phyloP scores from a whole-genome alignment of 2,113 vertebrate genomes.

The Corydoras maculifer region DNA sequence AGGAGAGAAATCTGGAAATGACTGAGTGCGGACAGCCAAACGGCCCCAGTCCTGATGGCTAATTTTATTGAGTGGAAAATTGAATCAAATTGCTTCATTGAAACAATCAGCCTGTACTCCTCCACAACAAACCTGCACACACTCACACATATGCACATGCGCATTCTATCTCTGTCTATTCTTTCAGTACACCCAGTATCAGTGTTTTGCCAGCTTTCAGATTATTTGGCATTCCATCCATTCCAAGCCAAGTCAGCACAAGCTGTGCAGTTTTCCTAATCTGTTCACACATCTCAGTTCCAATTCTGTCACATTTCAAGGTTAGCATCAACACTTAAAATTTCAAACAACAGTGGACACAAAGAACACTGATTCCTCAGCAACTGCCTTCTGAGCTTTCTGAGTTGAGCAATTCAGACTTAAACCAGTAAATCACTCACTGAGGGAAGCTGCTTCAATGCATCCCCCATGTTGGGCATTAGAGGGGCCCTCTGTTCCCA shows the following conservation, averaged over 20 bases:
- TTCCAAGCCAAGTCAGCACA: constrained; percentile 31
- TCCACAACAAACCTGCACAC: constrained; percentile 23
- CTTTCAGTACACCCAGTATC: constrained; percentile 5
- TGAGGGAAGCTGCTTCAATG: constrained; percentile 28
- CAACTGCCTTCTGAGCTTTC: not conserved
- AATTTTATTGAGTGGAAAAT: constrained; percentile 99
- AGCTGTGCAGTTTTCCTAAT: constrained; percentile 14
- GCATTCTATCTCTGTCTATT: constrained; percentile 17
- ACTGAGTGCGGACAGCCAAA: constrained; percentile 78
- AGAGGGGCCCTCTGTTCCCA: constrained; percentile 38
- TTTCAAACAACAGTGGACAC: constrained; percentile 22
- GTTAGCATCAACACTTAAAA: constrained; percentile 8
- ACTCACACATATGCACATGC: constrained; percentile 6
- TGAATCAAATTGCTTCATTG: constrained; percentile 99
- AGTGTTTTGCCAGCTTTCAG: not conserved
- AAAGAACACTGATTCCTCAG: constrained; percentile 24
- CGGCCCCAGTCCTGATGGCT: constrained; percentile 81
- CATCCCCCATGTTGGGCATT: constrained; percentile 29
- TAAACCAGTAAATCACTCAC: constrained; percentile 31
- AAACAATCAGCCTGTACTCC: constrained; percentile 66
- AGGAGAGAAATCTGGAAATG: constrained; percentile 71
- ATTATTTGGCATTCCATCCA: constrained; percentile 27
- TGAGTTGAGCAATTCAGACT: constrained; percentile 3
- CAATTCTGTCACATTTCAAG: constrained; percentile 22
- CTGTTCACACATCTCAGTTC: constrained; percentile 16